Percentiles rank a stretch among this genome's conserved stretches.
phyloP scores from a whole-genome alignment of 2,888 invertebrate genomes.

The Phanerotoma sp. region DNA sequence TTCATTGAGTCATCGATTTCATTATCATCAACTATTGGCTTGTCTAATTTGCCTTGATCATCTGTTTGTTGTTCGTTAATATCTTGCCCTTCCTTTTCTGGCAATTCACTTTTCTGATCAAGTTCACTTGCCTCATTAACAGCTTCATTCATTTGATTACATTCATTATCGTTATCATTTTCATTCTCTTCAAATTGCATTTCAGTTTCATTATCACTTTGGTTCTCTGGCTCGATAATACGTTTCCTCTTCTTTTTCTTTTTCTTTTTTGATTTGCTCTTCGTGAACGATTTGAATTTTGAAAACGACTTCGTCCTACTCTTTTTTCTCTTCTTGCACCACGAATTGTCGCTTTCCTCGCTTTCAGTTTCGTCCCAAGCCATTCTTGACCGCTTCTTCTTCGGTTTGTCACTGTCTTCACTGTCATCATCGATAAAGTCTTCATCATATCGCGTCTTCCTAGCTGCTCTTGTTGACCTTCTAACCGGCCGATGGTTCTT shows the following conservation, averaged over 20 bases:
- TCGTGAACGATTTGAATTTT: conserved; percentile 39
- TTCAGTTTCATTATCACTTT: conserved; percentile 56
- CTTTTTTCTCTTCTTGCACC: conserved; percentile 60
- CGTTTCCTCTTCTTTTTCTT: conserved; percentile 58
- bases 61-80: too few relatives aligned
- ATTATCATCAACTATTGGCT: too few relatives aligned
- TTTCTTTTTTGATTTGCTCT: conserved; percentile 54
- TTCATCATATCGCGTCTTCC: conserved; percentile 60
- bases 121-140: neutral
- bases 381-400: conserved; percentile 63
- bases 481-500: conserved; percentile 59
- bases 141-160: neutral
- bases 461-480: conserved; percentile 61
- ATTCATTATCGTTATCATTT: neutral
- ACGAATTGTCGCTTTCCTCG: conserved; percentile 65
- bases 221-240: conserved; percentile 52
- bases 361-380: conserved; percentile 63
- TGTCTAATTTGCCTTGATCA: too few relatives aligned
- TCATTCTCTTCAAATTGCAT: conserved; percentile 19
- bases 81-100: too few relatives aligned
- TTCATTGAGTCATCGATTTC: too few relatives aligned
- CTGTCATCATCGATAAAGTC: conserved; percentile 64
- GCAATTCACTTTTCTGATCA: neutral
- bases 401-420: conserved; percentile 62
- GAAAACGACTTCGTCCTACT: conserved; percentile 46